A percentile compares a stretch with the other conserved stretches of the same genome.
phyloP scores from a whole-genome alignment of 2,113 vertebrate genomes.

The Dolichotis patagonum region DNA sequence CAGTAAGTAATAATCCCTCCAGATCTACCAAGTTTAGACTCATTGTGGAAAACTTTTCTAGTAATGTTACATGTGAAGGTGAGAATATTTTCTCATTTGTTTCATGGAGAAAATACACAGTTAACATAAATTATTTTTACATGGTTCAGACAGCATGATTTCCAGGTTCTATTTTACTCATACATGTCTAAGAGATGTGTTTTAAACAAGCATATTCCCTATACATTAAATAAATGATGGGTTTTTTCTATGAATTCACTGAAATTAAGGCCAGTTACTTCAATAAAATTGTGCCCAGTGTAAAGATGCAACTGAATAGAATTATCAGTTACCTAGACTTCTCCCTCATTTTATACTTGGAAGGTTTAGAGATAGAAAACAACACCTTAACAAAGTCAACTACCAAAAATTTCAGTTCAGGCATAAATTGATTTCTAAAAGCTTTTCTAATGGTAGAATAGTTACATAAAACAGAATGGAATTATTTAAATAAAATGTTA shows the following conservation, averaged over 20 bases:
- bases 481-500: background rate
- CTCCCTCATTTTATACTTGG: background rate
- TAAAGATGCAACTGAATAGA: background rate
- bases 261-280: background rate
- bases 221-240: background rate
- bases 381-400: background rate
- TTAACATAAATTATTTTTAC: background rate
- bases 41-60: background rate
- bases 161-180: background rate
- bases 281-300: background rate
- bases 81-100: background rate
- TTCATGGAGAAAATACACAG: background rate
- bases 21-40: background rate
- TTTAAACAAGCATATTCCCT: background rate
- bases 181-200: background rate
- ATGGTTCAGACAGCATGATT: background rate
- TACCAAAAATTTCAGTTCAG: slow-evolving; percentile 20
- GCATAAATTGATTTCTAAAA: background rate
- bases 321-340: background rate
- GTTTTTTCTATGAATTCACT: slow-evolving; percentile 23
- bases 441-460: background rate
- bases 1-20: background rate
- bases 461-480: background rate
- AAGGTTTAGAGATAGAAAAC: background rate
- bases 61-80: background rate